A percentile compares a stretch with the other conserved stretches of the same genome.
These are phyloP conservation scores for Carcharodon carcharias DNA, from an alignment of 2,797 vertebrate genomes.

Conservation along the genomic window DNA sequence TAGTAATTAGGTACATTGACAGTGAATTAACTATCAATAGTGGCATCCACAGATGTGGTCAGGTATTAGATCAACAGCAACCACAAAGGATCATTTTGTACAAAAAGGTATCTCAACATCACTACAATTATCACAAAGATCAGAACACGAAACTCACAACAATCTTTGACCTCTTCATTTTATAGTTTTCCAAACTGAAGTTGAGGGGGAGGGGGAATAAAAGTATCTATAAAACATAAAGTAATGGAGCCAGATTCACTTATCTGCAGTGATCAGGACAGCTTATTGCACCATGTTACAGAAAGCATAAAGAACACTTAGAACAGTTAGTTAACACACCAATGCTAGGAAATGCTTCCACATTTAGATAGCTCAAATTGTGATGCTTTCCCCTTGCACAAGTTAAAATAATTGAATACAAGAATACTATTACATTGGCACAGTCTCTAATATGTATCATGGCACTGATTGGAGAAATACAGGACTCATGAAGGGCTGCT, in stretches of 20 bases:
- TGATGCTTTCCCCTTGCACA: constrained; percentile 1
- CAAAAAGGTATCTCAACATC: constrained; percentile 6
- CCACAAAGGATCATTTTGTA: neutral
- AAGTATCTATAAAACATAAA: constrained; percentile 30
- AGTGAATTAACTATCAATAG: constrained; percentile 24
- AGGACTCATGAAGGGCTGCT: neutral
- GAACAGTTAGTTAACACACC: constrained; percentile 21
- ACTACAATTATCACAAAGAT: constrained; percentile 7
- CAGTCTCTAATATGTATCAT: neutral
- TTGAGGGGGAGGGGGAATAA: neutral
- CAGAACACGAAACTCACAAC: neutral
- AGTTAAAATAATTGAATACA: constrained; percentile 19
- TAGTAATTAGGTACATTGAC: constrained; percentile 20
- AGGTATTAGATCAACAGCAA: constrained; percentile 27
- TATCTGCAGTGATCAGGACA: neutral
- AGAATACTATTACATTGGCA: constrained; percentile 19
- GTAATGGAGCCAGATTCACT: constrained; percentile 1
- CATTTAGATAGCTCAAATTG: constrained; percentile 17
- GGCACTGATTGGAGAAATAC: constrained; percentile 1
- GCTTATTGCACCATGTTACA: neutral
- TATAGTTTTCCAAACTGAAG: neutral
- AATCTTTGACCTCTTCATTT: neutral
- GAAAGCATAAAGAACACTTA: constrained; percentile 36
- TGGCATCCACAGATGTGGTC: neutral
- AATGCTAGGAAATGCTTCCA: constrained; percentile 28